These are phyloP conservation scores for Acronicta alni DNA, from an alignment of 2,888 invertebrate genomes.

Conservation along the genomic window DNA sequence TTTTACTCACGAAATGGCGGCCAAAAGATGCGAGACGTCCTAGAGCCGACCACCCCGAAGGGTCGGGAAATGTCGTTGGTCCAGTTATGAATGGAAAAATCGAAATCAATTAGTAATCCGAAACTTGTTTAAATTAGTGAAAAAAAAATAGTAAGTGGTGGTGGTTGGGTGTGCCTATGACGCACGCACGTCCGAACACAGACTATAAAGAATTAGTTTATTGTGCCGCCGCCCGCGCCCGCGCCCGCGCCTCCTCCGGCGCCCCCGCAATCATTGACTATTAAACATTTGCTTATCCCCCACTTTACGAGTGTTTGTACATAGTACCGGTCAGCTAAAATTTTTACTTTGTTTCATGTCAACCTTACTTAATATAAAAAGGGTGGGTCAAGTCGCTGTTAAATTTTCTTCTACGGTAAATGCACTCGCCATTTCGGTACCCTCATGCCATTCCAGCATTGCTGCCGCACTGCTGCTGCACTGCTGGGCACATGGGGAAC, in stretches of 20 bases:
- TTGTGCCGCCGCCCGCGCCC: constrained; percentile 79
- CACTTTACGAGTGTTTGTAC: constrained; percentile 75
- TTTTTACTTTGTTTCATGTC: constrained; percentile 30
- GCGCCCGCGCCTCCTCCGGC: constrained; percentile 61
- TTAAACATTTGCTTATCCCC: constrained; percentile 58
- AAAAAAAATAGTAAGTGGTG: constrained; percentile 52
- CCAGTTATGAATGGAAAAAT: background rate
- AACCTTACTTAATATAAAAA: background rate
- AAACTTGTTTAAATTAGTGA: constrained; percentile 63
- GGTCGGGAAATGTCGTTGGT: background rate
- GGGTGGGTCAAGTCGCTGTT: background rate
- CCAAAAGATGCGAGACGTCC: background rate
- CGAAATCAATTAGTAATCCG: constrained; percentile 62
- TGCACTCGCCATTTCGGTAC: too few species aligned
- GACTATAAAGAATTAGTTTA: constrained; percentile 85
- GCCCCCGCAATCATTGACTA: constrained; percentile 78
- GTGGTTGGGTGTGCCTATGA: constrained; percentile 78
- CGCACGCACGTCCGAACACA: constrained; percentile 81
- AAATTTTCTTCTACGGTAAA: too few species aligned
- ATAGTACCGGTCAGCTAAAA: constrained; percentile 46
- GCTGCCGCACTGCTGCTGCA: too few species aligned
- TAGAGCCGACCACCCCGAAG: background rate
- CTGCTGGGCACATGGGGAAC: too few species aligned
- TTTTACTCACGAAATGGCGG: background rate
- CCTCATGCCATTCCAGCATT: too few species aligned